phyloP scores from a whole-genome alignment of 2,888 invertebrate genomes.

The Heliconius ismenius region DNA sequence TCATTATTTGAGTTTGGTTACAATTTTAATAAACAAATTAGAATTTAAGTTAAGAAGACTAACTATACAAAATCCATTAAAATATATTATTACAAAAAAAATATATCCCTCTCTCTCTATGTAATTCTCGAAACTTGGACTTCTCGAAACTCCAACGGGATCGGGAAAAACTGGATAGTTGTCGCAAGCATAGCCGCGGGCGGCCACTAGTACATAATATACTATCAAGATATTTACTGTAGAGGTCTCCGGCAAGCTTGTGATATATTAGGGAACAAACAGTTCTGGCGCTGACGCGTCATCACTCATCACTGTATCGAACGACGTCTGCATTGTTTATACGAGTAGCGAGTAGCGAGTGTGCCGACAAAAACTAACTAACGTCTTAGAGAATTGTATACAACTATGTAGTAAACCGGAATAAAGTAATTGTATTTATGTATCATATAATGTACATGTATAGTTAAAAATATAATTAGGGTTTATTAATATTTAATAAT shows the following conservation, averaged over 20 bases:
- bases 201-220: slow-evolving; percentile 4
- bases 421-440: not conserved
- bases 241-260: slow-evolving; percentile 20
- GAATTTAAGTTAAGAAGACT: too few species aligned
- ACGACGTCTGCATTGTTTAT: slow-evolving; percentile 31
- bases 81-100: too few species aligned
- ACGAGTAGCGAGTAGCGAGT: not conserved
- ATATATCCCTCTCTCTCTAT: too few species aligned
- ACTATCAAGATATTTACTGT: slow-evolving; percentile 20
- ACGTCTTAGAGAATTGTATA: not conserved
- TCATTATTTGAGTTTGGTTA: too few species aligned
- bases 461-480: too few species aligned
- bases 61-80: too few species aligned
- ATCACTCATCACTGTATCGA: slow-evolving; percentile 40
- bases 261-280: slow-evolving; percentile 35
- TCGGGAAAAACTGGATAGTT: not conserved
- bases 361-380: slow-evolving; percentile 27
- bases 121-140: too few species aligned
- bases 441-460: too few species aligned
- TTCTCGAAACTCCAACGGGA: not conserved
- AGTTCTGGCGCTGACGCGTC: slow-evolving; percentile 30
- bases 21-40: too few species aligned
- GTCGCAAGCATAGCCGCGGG: not conserved
- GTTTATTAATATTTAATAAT: too few species aligned
- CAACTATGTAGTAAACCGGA: not conserved